phyloP scores from a whole-genome alignment of 2,797 vertebrate genomes.

The Microctenopoma steveboyesi region DNA sequence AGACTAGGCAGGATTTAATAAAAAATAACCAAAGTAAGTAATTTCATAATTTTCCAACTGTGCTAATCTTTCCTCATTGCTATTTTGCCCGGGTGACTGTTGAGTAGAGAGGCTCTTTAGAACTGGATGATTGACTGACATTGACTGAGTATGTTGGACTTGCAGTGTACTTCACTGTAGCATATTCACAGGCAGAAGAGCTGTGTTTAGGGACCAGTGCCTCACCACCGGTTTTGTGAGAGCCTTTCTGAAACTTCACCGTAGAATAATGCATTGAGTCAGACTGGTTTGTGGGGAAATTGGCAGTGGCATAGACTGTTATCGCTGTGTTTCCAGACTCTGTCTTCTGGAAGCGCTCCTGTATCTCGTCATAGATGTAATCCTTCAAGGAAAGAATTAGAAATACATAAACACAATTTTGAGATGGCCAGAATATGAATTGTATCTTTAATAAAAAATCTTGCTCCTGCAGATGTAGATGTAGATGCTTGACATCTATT shows the following conservation, averaged over 20 bases:
- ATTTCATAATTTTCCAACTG: not conserved
- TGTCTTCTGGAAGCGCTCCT: not conserved
- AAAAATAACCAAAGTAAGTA: no score
- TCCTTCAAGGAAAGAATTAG: slow-evolving; percentile 13
- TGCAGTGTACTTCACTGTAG: not conserved
- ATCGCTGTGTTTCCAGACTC: not conserved
- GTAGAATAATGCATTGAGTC: not conserved
- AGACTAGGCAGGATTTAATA: no score
- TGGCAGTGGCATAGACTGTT: not conserved
- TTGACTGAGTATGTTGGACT: not conserved
- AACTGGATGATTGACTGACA: not conserved
- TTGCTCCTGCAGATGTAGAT: no score
- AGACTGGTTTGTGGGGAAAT: not conserved
- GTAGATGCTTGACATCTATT: no score
- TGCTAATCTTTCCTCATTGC: not conserved
- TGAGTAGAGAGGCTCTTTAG: slow-evolving; percentile 5
- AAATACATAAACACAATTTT: not conserved
- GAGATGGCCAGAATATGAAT: no score
- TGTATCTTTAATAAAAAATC: no score
- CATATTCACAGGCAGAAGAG: slow-evolving; percentile 24
- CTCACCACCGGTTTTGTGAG: not conserved
- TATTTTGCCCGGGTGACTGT: not conserved
- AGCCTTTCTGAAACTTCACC: no score
- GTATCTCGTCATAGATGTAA: slow-evolving; percentile 44
- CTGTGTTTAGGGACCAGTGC: not conserved